Base-by-base conservation (phyloP, 2,113 vertebrate species). In the Podiceps cristatus region DNA sequence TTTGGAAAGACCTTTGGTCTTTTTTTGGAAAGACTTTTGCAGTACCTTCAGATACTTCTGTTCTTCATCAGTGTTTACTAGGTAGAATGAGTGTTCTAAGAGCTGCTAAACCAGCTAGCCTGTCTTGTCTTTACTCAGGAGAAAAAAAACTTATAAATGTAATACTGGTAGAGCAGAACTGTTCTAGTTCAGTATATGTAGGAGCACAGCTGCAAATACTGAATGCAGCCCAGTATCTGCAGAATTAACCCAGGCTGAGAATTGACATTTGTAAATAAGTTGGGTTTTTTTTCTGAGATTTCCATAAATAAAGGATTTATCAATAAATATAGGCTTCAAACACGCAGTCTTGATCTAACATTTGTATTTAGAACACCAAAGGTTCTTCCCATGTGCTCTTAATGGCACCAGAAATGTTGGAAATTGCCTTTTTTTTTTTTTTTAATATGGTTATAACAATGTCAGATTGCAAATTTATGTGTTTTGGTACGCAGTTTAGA, bases 381-480 rank as follows among this genome's bases (percentile, higher is more conserved):
- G 4, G 2, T 76, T 86, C 18, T 87, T 82, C 15, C 14, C 2
- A 0, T 42, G 4, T 72, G 7, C 33, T 89, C 18, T 73, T 79
- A 92, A 71, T 40, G 33, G 28, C 13, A 49, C n/a, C 55, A 59
- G 35, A 74, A 78, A 37, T 42, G 50, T 53, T 95, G 42, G 29
- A 80, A 77, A 87, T 63, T 2, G 31, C 19, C 11, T 50, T 59
- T n/a, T 10, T 23, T 76, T 88, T 40, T 49, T 12, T 12, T 11
- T 11, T 2, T 5, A 60, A 45, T 0, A 0, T 53, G 7, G 5
- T 68, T 72, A 47, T 78, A 68, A 62, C 2, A 0, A 8, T 56
- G 47, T 23, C 29, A 86, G 52, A n/a, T 56, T 52, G 10, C 10
- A 77, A 87, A 53, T 7, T 20, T 15, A 29, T 84, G 7, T 80